phyloP scores from a whole-genome alignment of 2,888 invertebrate species.

The Agrochola circellaris region DNA sequence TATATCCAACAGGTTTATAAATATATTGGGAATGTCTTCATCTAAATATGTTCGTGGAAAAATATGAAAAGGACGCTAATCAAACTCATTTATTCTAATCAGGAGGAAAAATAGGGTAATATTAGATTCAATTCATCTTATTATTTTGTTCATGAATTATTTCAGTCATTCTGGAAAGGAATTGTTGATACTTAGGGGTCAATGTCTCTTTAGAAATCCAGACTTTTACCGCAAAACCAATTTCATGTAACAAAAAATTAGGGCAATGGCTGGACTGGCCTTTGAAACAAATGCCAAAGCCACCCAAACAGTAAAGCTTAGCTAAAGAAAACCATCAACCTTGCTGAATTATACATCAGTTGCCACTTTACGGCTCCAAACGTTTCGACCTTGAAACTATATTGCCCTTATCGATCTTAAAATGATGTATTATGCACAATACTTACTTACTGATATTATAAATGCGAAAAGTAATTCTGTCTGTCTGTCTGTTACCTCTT shows the following conservation, averaged over 20 bases:
- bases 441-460: neutral
- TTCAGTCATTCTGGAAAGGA: neutral
- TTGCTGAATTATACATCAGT: constrained; percentile 23
- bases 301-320: neutral
- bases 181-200: neutral
- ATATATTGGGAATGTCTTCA: too few relatives aligned
- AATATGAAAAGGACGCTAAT: too few relatives aligned
- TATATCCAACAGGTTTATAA: too few relatives aligned
- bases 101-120: neutral
- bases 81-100: neutral
- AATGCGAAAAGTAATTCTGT: neutral
- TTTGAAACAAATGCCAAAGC: constrained; percentile 20
- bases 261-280: neutral
- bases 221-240: neutral
- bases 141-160: neutral
- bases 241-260: neutral
- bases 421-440: constrained; percentile 23
- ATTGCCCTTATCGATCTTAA: constrained; percentile 16
- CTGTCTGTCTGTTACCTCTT: neutral
- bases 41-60: neutral
- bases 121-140: neutral
- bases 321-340: neutral
- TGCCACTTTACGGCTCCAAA: neutral
- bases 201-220: neutral
- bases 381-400: constrained; percentile 27